Percentiles rank a stretch among this genome's conserved stretches.
These are phyloP conservation scores for Larimichthys crocea DNA, from an alignment of 2,113 vertebrate species.

Conservation along the genomic window DNA sequence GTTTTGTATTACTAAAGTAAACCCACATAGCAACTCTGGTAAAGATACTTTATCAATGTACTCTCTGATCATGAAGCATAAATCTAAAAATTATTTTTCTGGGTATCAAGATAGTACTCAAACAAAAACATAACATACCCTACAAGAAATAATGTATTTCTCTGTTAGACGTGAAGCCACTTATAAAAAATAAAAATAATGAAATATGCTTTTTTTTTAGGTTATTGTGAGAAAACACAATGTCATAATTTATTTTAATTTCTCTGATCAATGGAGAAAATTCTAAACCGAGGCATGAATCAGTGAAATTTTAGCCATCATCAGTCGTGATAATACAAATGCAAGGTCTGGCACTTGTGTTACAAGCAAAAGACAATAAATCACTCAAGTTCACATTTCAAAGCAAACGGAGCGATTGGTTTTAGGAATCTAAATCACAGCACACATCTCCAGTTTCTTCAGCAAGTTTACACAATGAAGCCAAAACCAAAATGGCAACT, in stretches of 20 bases:
- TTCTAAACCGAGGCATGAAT: not conserved
- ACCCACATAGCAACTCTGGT: not conserved
- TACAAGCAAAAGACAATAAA: not conserved
- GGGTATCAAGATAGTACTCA: not conserved
- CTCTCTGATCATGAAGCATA: not conserved
- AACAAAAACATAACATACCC: not conserved
- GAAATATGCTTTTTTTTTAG: too few relatives aligned
- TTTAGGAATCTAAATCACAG: not conserved
- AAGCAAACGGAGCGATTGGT: not conserved
- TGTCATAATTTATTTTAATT: not conserved
- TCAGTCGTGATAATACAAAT: not conserved
- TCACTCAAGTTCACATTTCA: not conserved
- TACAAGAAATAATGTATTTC: too few relatives aligned
- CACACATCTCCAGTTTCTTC: not conserved
- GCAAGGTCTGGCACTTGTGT: not conserved
- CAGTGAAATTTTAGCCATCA: not conserved
- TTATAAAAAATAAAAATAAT: not conserved
- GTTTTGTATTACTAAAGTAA: too few relatives aligned
- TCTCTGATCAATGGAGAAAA: not conserved
- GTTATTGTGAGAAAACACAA: not conserved
- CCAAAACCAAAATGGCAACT: not conserved
- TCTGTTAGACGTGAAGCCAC: not conserved
- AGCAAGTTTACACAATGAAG: not conserved
- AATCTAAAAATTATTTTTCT: not conserved
- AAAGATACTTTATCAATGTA: not conserved